Evolutionary conservation across 1,140 invertebrate species (phyloP), one percentile per base, ranked within the genome.

Genomic region (Megalonaias nervosa): DNA sequence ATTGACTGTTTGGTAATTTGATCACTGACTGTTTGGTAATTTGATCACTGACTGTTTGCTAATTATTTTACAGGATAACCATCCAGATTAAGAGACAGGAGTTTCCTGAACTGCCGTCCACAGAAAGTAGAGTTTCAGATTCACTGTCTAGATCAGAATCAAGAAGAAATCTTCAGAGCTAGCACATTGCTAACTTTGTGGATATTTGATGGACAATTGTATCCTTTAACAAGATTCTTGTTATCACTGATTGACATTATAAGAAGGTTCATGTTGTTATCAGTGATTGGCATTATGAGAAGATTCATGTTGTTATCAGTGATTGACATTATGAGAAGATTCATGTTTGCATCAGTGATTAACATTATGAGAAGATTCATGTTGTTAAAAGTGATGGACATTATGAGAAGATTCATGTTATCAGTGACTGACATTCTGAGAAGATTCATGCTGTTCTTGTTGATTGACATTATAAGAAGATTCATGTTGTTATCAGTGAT

Each of bases 121-220:
- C 75, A 23, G 67, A 57, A 23, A 61, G 72, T 4, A 74, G 16
- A 23, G 31, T 12, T 66, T 61, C 58, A 26, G 74, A 67, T 74
- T 79, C n/a, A 61, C 59, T n/a, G 66, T 85, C 57, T 77, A 81
- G 3, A 55, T 69, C 9, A 75, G 67, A 13, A 71, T 71, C 31
- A 67, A 66, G 31, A 16, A 68, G 65, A 19, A 74, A 81, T 56
- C 81, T 67, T 38, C 76, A 79, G 71, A 87, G 86, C 74, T 76
- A 81, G 55, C 79, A 77, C 26, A 72, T 89, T 48, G 75, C 81
- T 19, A 78, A 70, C 21, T 86, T 83, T 77, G 81, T 87, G 15
- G 85, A 89, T 66, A 85, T 89, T 58, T 71, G 75, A n/a, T 87
- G 85, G 86, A 75, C 69, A 21, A 86, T 86, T 74, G 87, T 89